phyloP scores from a whole-genome alignment of 2,797 vertebrate species.

The Gila robusta region DNA sequence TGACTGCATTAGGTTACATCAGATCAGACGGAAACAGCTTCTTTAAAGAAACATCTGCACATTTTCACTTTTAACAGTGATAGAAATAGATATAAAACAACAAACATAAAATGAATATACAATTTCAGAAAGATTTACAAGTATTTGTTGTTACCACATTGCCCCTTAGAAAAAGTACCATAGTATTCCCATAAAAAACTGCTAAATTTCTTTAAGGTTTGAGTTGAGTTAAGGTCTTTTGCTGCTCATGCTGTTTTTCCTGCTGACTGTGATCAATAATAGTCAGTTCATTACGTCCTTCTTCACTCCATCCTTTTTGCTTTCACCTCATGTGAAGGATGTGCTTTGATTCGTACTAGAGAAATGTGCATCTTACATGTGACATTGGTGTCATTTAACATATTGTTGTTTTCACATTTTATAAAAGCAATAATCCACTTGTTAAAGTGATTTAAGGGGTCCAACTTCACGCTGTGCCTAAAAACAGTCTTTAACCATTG shows the following conservation, averaged over 20 bases:
- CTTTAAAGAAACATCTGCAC: background rate
- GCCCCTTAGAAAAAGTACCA: background rate
- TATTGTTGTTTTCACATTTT: background rate
- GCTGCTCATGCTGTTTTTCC: constrained; percentile 14
- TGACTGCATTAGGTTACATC: background rate
- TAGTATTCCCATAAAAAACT: background rate
- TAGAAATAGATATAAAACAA: background rate
- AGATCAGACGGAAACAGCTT: background rate
- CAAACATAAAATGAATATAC: background rate
- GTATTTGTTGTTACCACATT: background rate
- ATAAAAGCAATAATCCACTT: constrained; percentile 1
- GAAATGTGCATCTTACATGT: background rate
- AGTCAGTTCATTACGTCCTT: background rate
- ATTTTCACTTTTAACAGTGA: background rate
- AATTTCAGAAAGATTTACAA: background rate
- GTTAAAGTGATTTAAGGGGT: background rate
- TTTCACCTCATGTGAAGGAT: background rate
- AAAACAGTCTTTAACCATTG: background rate
- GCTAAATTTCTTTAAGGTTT: background rate
- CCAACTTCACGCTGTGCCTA: background rate
- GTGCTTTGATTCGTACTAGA: background rate
- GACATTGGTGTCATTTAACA: background rate
- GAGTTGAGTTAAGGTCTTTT: background rate
- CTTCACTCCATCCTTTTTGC: background rate
- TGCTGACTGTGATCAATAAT: constrained; percentile 20